Evolutionary conservation across 2,797 vertebrate species (phyloP).

Genomic region (Eupleurogrammus muticus): DNA sequence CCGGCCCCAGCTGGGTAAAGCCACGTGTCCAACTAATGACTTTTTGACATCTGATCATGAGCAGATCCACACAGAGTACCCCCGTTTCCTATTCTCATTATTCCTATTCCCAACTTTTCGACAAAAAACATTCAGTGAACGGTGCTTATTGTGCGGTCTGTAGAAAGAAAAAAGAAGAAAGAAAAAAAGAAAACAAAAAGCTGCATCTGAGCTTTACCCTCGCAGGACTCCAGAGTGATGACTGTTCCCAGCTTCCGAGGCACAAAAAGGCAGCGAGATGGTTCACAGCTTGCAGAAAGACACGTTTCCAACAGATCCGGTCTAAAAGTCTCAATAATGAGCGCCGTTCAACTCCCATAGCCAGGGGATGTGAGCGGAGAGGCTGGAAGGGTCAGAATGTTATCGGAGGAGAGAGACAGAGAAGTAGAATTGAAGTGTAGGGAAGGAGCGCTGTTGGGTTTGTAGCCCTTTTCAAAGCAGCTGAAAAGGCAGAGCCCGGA

Average conservation of each 20-base stretch:
- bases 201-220: constrained; percentile 44
- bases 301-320: constrained; percentile 52
- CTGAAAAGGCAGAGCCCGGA: constrained; percentile 47
- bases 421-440: constrained; percentile 31
- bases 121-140: constrained; percentile 36
- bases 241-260: constrained; percentile 47
- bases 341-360: constrained; percentile 55
- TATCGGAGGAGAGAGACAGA: constrained; percentile 37
- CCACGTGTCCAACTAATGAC: no score
- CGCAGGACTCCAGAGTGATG: constrained; percentile 36
- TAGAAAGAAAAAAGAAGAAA: neutral
- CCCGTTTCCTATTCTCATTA: constrained; percentile 24
- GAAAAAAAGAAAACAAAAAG: constrained; percentile 2
- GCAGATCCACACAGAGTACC: no score
- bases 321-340: constrained; percentile 68
- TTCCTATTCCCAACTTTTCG: constrained; percentile 8
- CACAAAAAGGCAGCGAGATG: constrained; percentile 54
- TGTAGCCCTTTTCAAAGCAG: constrained; percentile 44
- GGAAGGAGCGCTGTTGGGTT: constrained; percentile 60
- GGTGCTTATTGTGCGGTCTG: constrained; percentile 41
- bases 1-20: no score
- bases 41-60: no score
- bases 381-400: constrained; percentile 50
- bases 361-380: constrained; percentile 48
- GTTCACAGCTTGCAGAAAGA: constrained; percentile 58